Conservation (phyloP, 2,797 vertebrate species). For the Clamator glandarius region DNA sequence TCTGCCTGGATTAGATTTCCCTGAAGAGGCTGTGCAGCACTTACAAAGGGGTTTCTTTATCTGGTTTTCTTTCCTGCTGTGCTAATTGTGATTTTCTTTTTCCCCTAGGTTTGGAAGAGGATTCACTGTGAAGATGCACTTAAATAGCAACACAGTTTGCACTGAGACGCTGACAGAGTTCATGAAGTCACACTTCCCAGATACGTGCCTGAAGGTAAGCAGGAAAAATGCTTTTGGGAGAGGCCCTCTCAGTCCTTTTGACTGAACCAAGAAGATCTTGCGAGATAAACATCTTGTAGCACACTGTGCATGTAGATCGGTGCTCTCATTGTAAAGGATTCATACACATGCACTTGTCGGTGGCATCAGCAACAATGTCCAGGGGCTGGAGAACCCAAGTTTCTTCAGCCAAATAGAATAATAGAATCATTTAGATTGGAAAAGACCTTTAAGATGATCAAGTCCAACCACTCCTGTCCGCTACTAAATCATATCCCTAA, state of each 20-base stretch:
- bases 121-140: slow-evolving; percentile 97
- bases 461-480: too few relatives aligned
- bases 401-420: neutral
- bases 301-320: fast-evolving
- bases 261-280: neutral
- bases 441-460: too few relatives aligned
- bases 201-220: slow-evolving; percentile 93
- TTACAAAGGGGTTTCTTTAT: neutral
- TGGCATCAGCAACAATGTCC: neutral
- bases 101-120: slow-evolving; percentile 90
- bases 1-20: slow-evolving; percentile 19
- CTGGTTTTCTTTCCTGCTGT: slow-evolving; percentile 7
- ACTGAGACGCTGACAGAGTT: slow-evolving; percentile 86
- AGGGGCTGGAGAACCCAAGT: neutral
- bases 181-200: slow-evolving; percentile 91
- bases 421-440: too few relatives aligned
- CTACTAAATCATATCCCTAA: too few relatives aligned
- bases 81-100: slow-evolving; percentile 38
- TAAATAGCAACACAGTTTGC: slow-evolving; percentile 81
- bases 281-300: neutral
- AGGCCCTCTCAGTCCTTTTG: neutral
- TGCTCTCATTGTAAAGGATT: neutral
- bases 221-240: neutral
- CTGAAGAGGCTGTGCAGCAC: neutral
- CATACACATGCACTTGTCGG: neutral